Conservation (phyloP, 2,113 vertebrate species). For the Zosterops lateralis region DNA sequence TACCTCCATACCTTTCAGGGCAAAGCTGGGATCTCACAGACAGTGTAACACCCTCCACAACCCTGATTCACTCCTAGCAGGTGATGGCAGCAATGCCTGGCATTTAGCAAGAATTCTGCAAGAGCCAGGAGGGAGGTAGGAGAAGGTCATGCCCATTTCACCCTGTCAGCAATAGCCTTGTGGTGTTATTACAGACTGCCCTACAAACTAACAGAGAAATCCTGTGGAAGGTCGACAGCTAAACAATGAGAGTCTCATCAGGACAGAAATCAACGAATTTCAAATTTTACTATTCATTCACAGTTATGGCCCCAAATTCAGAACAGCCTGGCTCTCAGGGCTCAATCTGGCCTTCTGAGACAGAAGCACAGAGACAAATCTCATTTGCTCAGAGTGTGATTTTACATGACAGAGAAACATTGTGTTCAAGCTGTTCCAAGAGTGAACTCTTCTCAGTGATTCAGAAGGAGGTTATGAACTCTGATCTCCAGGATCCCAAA, state of each 20-base stretch:
- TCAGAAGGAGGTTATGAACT: not conserved
- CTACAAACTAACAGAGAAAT: not conserved
- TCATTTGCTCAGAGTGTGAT: not conserved
- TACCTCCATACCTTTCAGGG: not conserved
- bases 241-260: not conserved
- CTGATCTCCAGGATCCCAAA: not conserved
- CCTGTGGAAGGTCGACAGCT: not conserved
- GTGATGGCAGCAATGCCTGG: not conserved
- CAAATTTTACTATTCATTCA: not conserved
- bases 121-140: not conserved
- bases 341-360: not conserved
- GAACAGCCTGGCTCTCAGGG: not conserved
- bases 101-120: not conserved
- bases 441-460: fast-evolving
- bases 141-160: not conserved
- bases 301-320: not conserved
- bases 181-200: not conserved
- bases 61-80: not conserved
- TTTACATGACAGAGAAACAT: not conserved
- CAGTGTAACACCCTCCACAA: not conserved
- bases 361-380: not conserved
- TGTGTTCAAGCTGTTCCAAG: not conserved
- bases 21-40: not conserved
- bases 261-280: not conserved
- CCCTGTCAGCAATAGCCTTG: not conserved